Evolutionary conservation across 1,140 invertebrate genomes (phyloP).

Genomic region (Eupeodes corollae): DNA sequence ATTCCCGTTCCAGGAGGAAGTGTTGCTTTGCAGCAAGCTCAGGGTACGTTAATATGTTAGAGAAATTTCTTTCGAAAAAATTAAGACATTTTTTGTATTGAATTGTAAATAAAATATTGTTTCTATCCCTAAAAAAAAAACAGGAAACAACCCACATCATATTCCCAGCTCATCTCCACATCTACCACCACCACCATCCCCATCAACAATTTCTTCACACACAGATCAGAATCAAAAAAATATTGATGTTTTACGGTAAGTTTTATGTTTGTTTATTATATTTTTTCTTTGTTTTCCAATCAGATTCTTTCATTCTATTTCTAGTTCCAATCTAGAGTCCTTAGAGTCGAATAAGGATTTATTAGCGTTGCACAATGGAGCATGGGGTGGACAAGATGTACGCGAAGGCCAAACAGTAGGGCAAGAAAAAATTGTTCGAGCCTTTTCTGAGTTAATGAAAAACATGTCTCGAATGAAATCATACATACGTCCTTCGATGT

Average conservation of each 20-base stretch:
- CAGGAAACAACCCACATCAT: constrained; percentile 5
- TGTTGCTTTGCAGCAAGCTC: background rate
- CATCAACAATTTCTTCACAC: constrained; percentile 32
- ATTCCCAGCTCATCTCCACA: constrained; percentile 14
- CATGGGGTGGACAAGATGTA: constrained; percentile 41
- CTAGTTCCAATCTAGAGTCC: constrained; percentile 30
- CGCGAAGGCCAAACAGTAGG: constrained; percentile 41
- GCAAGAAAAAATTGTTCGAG: constrained; percentile 68
- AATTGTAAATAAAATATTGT: too few species aligned
- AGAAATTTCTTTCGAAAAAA: too few species aligned
- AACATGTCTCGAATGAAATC: constrained; percentile 77
- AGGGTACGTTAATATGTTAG: too few species aligned
- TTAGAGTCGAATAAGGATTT: constrained; percentile 52
- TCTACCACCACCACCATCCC: constrained; percentile 27
- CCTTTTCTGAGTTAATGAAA: constrained; percentile 71
- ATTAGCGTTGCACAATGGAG: constrained; percentile 55
- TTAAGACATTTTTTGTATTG: too few species aligned
- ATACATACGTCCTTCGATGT: constrained; percentile 73
- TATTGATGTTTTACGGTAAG: constrained; percentile 27
- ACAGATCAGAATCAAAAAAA: constrained; percentile 28
- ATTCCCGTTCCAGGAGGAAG: too few species aligned
- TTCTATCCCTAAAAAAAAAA: too few species aligned
- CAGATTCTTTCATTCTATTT: background rate
- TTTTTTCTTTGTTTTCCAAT: background rate
- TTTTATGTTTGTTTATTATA: background rate